A percentile compares a stretch with the other conserved stretches of the same genome.
phyloP scores from a whole-genome alignment of 2,888 invertebrate genomes.

The Eledone cirrhosa region DNA sequence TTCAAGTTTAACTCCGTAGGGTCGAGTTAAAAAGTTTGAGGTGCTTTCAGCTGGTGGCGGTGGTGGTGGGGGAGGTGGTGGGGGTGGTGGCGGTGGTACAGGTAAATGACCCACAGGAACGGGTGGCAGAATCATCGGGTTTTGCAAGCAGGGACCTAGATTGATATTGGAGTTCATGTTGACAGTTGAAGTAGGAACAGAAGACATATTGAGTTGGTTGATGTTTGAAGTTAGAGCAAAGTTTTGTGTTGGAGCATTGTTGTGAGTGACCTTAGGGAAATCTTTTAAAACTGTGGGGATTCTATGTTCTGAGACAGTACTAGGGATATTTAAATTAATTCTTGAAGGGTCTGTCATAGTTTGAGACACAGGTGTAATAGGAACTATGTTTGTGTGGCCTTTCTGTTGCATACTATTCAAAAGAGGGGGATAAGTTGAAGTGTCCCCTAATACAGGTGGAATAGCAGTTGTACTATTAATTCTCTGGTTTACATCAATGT shows the following conservation, averaged over 20 bases:
- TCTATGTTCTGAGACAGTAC: neutral
- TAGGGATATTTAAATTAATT: neutral
- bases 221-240: neutral
- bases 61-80: too few relatives aligned
- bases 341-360: neutral
- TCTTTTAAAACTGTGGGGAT: conserved; percentile 9
- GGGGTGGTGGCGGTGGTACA: too few relatives aligned
- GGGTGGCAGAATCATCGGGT: neutral
- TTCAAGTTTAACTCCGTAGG: too few relatives aligned
- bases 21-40: too few relatives aligned
- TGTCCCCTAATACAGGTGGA: neutral
- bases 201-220: neutral
- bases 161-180: neutral
- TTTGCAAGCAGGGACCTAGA: neutral
- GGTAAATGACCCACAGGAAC: neutral
- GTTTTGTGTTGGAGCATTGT: neutral
- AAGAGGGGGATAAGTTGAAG: neutral
- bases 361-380: conserved; percentile 1
- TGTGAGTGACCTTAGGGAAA: conserved; percentile 3
- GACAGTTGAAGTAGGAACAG: neutral
- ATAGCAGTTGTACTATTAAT: neutral
- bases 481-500: conserved; percentile 20
- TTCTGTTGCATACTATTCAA: neutral
- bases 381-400: conserved; percentile 1
- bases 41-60: too few relatives aligned